phyloP scores from a whole-genome alignment of 2,888 invertebrate genomes.

The Trachelus iudaicus region DNA sequence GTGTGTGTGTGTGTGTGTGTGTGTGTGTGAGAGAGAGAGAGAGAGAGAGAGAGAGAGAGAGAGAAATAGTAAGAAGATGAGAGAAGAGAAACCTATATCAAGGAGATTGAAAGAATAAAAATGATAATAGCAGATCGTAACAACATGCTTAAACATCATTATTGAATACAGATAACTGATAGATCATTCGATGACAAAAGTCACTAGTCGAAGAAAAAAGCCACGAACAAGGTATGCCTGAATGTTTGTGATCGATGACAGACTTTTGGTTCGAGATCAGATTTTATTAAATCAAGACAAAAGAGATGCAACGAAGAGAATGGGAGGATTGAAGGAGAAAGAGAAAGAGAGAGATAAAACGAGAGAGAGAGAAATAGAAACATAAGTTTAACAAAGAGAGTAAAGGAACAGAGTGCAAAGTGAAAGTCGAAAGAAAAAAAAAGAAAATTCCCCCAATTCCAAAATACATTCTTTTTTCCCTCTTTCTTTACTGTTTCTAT shows the following conservation, averaged over 20 bases:
- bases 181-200: background rate
- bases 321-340: background rate
- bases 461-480: background rate
- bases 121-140: background rate
- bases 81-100: background rate
- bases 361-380: background rate
- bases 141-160: background rate
- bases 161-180: background rate
- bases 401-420: background rate
- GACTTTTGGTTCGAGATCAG: background rate
- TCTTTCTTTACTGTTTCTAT: background rate
- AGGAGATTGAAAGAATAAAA: background rate
- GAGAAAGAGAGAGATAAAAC: too few relatives aligned
- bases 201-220: background rate
- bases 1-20: too few relatives aligned
- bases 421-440: background rate
- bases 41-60: too few relatives aligned
- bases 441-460: background rate
- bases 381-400: background rate
- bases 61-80: background rate
- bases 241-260: background rate
- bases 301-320: background rate
- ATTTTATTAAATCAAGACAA: background rate
- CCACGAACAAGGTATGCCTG: background rate
- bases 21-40: too few relatives aligned